These are phyloP conservation scores for Porites divaricata DNA, from an alignment of 92 coral and sea anemone species.

Conservation along the genomic window DNA sequence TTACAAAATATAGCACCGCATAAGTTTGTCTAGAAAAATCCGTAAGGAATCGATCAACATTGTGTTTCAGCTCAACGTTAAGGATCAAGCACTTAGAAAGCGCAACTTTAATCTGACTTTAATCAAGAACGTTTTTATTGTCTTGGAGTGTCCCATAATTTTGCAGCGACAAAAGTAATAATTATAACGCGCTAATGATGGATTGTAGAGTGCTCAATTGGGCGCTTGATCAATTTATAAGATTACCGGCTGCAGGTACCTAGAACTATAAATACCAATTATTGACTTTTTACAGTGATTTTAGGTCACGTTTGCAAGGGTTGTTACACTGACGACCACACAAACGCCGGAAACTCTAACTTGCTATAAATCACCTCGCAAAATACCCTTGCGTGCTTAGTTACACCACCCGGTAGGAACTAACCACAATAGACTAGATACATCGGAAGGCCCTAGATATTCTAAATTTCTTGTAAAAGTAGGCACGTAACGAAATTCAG, in stretches of 20 bases:
- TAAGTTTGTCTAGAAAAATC: constrained; percentile 18
- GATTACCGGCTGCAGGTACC: not conserved
- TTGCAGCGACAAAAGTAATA: not conserved
- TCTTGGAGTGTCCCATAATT: not conserved
- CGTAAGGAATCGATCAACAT: not conserved
- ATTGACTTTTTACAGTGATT: not conserved
- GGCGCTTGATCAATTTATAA: not conserved
- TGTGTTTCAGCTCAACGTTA: not conserved
- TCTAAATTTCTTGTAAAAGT: not conserved
- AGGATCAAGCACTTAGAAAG: constrained; percentile 3
- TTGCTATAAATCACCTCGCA: constrained; percentile 12
- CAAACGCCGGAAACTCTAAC: constrained; percentile 26
- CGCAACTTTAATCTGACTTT: not conserved
- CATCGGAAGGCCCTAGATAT: constrained; percentile 1
- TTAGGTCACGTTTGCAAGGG: constrained; percentile 20
- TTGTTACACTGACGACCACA: constrained; percentile 6
- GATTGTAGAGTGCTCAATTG: constrained; percentile 6
- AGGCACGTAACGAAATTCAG: not conserved
- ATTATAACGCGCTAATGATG: constrained; percentile 6
- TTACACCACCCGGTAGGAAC: constrained; percentile 14
- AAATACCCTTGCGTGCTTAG: constrained; percentile 5
- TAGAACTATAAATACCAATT: too few species aligned
- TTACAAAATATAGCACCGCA: constrained; percentile 12
- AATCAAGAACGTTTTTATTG: not conserved
- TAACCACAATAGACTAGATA: constrained; percentile 11